Evolutionary conservation across 2,888 invertebrate genomes (phyloP).

Genomic region (Leuctra nigra): DNA sequence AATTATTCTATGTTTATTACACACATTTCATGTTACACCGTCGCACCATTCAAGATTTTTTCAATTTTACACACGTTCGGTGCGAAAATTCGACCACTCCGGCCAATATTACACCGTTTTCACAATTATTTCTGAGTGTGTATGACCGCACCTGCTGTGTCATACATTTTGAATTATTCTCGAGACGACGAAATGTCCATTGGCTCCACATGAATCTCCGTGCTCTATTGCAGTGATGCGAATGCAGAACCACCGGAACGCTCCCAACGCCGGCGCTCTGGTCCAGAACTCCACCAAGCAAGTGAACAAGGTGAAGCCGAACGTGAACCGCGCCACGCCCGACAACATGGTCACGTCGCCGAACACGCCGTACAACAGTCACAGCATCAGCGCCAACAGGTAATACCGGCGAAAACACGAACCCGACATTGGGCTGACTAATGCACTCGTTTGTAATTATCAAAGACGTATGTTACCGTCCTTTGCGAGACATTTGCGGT

Average conservation of each 20-base stretch:
- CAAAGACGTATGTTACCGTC: neutral
- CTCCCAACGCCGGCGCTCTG: conserved; percentile 59
- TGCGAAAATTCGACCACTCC: no score
- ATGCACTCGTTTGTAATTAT: neutral
- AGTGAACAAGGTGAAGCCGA: conserved; percentile 85
- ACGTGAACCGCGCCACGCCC: conserved; percentile 68
- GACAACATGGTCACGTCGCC: conserved; percentile 61
- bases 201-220: no score
- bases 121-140: no score
- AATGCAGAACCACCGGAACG: conserved; percentile 65
- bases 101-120: no score
- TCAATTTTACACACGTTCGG: no score
- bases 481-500: neutral
- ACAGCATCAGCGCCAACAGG: conserved; percentile 1
- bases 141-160: no score
- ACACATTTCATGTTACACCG: no score
- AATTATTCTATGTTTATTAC: no score
- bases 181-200: no score
- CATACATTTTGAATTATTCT: no score
- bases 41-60: no score
- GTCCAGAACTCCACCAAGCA: conserved; percentile 76
- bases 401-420: neutral
- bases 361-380: conserved; percentile 30
- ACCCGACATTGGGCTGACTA: neutral
- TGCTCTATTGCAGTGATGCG: conserved; percentile 52